phyloP scores from a whole-genome alignment of 2,113 vertebrate genomes.

The Galeopterus variegatus region DNA sequence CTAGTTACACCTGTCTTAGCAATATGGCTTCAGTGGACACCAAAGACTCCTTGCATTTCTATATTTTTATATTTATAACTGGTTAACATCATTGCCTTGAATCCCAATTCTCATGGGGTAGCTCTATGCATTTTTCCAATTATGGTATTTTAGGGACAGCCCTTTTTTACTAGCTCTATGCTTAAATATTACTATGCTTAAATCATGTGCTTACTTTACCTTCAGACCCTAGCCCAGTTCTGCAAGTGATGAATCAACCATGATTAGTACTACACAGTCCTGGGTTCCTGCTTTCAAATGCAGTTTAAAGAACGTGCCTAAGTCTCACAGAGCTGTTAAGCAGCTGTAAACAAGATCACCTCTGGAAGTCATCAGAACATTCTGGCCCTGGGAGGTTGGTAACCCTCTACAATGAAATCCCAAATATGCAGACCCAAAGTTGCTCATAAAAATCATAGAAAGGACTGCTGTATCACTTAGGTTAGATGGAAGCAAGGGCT shows the following conservation, averaged over 20 bases:
- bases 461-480: neutral
- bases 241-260: neutral
- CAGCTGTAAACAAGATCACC: neutral
- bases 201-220: neutral
- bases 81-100: accelerated
- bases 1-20: accelerated
- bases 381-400: neutral
- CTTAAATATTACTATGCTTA: neutral
- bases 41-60: neutral
- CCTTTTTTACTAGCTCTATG: neutral
- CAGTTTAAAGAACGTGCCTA: neutral
- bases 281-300: too few relatives aligned
- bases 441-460: neutral
- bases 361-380: neutral
- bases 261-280: accelerated
- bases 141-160: neutral
- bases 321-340: neutral
- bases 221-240: neutral
- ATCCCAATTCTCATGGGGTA: neutral
- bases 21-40: accelerated
- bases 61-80: neutral
- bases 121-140: neutral
- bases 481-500: neutral
- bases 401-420: neutral
- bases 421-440: neutral